A percentile compares a stretch with the other conserved stretches of the same genome.
Evolutionary conservation across 2,888 invertebrate genomes (phyloP).

Genomic region (Girardia tigrina): DNA sequence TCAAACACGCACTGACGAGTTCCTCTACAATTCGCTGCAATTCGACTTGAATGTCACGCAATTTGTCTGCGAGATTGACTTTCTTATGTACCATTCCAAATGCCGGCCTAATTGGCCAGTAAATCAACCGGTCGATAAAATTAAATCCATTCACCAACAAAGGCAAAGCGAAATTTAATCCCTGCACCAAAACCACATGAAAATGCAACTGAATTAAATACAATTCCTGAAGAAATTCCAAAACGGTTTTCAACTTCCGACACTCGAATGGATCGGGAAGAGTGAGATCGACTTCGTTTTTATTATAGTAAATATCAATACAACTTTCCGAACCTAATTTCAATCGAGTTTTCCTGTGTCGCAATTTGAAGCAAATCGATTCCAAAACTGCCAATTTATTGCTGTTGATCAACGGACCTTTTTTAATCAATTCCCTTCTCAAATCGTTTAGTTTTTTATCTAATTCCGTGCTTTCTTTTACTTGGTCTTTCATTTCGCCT

Average conservation of each 20-base stretch:
- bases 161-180: neutral
- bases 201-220: slow-evolving; percentile 9
- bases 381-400: neutral
- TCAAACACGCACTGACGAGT: neutral
- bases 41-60: slow-evolving; percentile 6
- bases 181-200: neutral
- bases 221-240: slow-evolving; percentile 1
- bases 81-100: neutral
- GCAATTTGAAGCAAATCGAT: neutral
- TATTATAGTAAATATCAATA: slow-evolving; percentile 19
- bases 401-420: neutral
- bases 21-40: neutral
- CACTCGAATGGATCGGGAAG: neutral
- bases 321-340: neutral
- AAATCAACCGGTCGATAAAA: neutral
- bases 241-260: neutral
- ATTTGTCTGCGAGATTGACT: neutral
- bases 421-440: neutral
- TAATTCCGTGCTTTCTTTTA: neutral
- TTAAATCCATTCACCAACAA: neutral
- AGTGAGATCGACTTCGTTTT: neutral
- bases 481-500: neutral
- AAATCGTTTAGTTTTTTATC: neutral
- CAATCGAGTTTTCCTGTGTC: neutral
- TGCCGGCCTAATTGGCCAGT: neutral